These are phyloP conservation scores for Pseudochirops corinnae DNA, from an alignment of 2,797 vertebrate species.

Conservation along the genomic window DNA sequence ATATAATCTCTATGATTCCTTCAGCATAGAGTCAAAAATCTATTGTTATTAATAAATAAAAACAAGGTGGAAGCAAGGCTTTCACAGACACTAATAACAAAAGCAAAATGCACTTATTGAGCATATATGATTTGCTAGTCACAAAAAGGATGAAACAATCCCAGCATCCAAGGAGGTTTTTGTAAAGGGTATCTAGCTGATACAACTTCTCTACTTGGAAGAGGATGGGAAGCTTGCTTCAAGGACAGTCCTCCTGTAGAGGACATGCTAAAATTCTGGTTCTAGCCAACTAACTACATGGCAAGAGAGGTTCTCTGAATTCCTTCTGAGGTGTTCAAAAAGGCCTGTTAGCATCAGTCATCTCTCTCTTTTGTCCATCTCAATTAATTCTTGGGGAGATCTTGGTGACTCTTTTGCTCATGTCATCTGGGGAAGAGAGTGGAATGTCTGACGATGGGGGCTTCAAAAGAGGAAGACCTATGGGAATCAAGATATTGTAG, in stretches of 20 bases:
- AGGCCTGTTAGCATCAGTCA: background rate
- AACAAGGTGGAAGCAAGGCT: background rate
- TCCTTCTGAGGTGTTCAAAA: background rate
- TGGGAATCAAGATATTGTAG: background rate
- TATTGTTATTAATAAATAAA: background rate
- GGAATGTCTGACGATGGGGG: background rate
- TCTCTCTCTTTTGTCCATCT: too few relatives aligned
- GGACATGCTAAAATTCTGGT: background rate
- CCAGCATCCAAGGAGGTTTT: background rate
- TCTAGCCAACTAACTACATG: background rate
- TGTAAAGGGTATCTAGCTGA: background rate
- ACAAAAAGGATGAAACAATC: background rate
- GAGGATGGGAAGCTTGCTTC: background rate
- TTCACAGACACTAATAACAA: background rate
- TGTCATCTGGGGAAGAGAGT: background rate
- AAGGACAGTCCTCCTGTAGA: background rate
- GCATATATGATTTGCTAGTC: background rate
- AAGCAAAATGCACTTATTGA: background rate
- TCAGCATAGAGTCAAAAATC: background rate
- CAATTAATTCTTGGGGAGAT: background rate
- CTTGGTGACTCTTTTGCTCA: background rate
- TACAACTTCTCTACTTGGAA: background rate
- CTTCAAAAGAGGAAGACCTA: background rate
- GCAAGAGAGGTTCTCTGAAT: background rate
- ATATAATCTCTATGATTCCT: background rate